Base-by-base conservation (phyloP, 2,888 invertebrate species). In the Lasioglossum vierecki region DNA sequence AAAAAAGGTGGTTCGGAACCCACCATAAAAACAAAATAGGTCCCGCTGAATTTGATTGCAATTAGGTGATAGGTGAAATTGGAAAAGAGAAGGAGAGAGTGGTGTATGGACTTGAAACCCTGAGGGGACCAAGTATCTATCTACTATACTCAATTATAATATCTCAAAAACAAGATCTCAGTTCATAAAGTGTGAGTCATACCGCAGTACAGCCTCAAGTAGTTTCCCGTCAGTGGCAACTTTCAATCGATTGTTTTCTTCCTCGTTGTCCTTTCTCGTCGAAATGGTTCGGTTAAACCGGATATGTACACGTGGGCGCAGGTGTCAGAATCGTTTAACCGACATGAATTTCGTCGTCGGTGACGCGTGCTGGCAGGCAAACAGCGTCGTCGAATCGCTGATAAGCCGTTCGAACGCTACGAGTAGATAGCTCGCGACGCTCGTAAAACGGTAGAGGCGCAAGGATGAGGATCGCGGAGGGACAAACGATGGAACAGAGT, bases 271-370 rank as follows among this genome's bases (percentile, higher is more conserved):
- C 35, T 63, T 39, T 35, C 53, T 6, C 1, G n/a, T 26, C 41
- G 18, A 15, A 22, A 35, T 1, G 39, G 39, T 35, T 4, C 68
- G 22, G 39, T 68, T 22, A 22, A 68, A 41, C 13, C n/a, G 26
- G 26, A 30, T 6, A 30, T 15, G 26, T 6, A 53, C 49, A 39
- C 63, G 80, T 22, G 53, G 70, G 5, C 18, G 72, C 84, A 90
- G 89, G 89, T 90, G 89, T 89, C 82, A 82, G 80, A 73, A 78
- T 26, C 82, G 80, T 83, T 84, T 83, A 82, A 49, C 57, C 68
- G 76, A 71, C 57, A 60, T 66, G 60, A 68, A 68, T 80, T 57
- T 68, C 71, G 66, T 77, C 76, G 22, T 26, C 71, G 73, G 46
- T 57, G 86, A 87, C 87, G 72, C 89, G 85, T 80, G 85, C 84